A percentile compares a stretch with the other conserved stretches of the same genome.
Evolutionary conservation across 2,113 vertebrate genomes (phyloP).

Genomic region (Cyphomyrus plagiostoma): DNA sequence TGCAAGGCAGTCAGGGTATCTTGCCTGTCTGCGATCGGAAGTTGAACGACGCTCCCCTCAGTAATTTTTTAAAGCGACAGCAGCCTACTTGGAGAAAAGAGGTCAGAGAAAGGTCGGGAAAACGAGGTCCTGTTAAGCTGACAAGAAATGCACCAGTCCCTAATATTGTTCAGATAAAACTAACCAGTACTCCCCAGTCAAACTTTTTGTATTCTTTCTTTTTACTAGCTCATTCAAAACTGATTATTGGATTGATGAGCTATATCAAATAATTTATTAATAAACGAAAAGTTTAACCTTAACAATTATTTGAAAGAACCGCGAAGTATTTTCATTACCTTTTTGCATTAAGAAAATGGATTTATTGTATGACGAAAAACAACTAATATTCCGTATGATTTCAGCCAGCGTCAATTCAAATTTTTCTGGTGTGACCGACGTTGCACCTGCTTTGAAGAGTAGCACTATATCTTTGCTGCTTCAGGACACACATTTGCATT

Average conservation of each 20-base stretch:
- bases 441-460: slow-evolving; percentile 10
- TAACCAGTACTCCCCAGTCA: slow-evolving; percentile 24
- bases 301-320: neutral
- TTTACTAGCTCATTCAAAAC: slow-evolving; percentile 29
- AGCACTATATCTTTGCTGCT: neutral
- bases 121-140: slow-evolving; percentile 63
- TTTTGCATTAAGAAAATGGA: neutral
- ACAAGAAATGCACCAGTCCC: slow-evolving; percentile 55
- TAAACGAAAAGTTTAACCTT: neutral
- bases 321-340: neutral
- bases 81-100: slow-evolving; percentile 66
- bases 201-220: neutral
- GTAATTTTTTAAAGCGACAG: slow-evolving; percentile 82
- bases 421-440: neutral
- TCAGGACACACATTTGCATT: neutral
- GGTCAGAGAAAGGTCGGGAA: slow-evolving; percentile 80
- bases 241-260: slow-evolving; percentile 10
- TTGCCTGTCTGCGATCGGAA: slow-evolving; percentile 62
- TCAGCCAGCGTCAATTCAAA: neutral
- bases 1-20: slow-evolving; percentile 46
- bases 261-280: neutral
- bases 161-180: slow-evolving; percentile 52
- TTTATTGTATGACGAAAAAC: neutral
- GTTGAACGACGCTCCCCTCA: slow-evolving; percentile 65
- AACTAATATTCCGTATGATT: neutral